phyloP scores from a whole-genome alignment of 2,113 vertebrate species.

The Tinamus guttatus region DNA sequence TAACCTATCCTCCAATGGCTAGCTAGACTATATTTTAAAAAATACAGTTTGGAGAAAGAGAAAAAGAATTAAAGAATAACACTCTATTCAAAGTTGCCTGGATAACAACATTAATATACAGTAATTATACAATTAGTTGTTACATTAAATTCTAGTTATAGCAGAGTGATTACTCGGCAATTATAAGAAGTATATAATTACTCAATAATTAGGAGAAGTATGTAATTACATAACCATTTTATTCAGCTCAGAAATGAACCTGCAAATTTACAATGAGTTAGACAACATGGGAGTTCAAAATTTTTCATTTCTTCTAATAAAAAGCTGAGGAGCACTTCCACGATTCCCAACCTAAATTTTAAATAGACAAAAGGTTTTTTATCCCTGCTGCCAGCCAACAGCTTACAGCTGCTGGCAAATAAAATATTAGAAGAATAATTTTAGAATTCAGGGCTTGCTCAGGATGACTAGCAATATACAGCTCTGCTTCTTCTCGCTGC shows the following conservation, averaged over 20 bases:
- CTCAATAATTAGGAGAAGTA: slow-evolving; percentile 85
- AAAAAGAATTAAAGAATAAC: slow-evolving; percentile 64
- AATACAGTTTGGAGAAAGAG: slow-evolving; percentile 43
- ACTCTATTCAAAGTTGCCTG: slow-evolving; percentile 75
- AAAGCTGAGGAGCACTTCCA: neutral
- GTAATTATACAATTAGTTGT: slow-evolving; percentile 87
- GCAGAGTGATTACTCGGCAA: slow-evolving; percentile 84
- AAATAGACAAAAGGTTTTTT: slow-evolving; percentile 30
- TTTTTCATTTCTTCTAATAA: slow-evolving; percentile 13
- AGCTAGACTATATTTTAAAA: slow-evolving; percentile 43
- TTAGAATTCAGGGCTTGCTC: slow-evolving; percentile 40
- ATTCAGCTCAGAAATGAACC: slow-evolving; percentile 74
- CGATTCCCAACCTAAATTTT: neutral
- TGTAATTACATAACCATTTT: slow-evolving; percentile 84
- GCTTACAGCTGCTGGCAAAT: neutral
- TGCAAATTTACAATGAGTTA: slow-evolving; percentile 62
- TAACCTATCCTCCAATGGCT: slow-evolving; percentile 46
- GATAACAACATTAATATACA: slow-evolving; percentile 83
- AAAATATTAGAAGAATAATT: neutral
- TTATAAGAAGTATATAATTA: slow-evolving; percentile 87
- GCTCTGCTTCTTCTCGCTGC: slow-evolving; percentile 44
- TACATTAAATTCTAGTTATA: slow-evolving; percentile 84
- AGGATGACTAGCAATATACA: neutral
- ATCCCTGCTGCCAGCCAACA: neutral
- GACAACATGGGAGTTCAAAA: slow-evolving; percentile 9